A percentile compares a stretch with the other conserved stretches of the same genome.
Evolutionary conservation across 2,888 invertebrate genomes (phyloP).

Genomic region (Chorisops tibialis): DNA sequence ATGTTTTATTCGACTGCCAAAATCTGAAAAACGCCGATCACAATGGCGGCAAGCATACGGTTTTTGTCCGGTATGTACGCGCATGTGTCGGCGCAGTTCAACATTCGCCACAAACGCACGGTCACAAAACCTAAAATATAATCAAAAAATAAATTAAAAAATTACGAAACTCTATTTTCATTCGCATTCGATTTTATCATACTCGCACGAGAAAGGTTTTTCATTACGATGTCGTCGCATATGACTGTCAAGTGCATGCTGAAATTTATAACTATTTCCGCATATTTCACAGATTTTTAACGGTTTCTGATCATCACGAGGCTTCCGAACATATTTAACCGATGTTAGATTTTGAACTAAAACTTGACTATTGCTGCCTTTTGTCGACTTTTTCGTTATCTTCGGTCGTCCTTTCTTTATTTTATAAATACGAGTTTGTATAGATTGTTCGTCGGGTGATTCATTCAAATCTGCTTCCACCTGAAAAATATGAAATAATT

Average conservation of each 20-base stretch:
- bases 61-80: slow-evolving; percentile 51
- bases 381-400: background rate
- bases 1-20: slow-evolving; percentile 51
- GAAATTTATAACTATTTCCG: slow-evolving; percentile 50
- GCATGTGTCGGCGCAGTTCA: slow-evolving; percentile 50
- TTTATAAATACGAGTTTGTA: background rate
- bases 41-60: slow-evolving; percentile 50
- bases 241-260: slow-evolving; percentile 49
- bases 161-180: no score
- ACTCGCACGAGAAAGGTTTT: slow-evolving; percentile 51
- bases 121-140: slow-evolving; percentile 46
- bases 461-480: no score
- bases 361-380: background rate
- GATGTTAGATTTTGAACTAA: slow-evolving; percentile 14
- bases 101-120: slow-evolving; percentile 51
- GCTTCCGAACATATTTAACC: slow-evolving; percentile 20
- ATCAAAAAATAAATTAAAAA: no score
- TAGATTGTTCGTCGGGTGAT: no score
- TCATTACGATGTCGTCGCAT: slow-evolving; percentile 51
- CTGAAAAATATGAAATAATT: no score
- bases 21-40: slow-evolving; percentile 50
- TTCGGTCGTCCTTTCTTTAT: background rate
- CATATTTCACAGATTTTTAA: slow-evolving; percentile 50
- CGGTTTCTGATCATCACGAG: slow-evolving; percentile 35
- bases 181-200: slow-evolving; percentile 32